Conservation (phyloP, 2,797 vertebrate genomes). For the Enteromius anoplus region DNA sequence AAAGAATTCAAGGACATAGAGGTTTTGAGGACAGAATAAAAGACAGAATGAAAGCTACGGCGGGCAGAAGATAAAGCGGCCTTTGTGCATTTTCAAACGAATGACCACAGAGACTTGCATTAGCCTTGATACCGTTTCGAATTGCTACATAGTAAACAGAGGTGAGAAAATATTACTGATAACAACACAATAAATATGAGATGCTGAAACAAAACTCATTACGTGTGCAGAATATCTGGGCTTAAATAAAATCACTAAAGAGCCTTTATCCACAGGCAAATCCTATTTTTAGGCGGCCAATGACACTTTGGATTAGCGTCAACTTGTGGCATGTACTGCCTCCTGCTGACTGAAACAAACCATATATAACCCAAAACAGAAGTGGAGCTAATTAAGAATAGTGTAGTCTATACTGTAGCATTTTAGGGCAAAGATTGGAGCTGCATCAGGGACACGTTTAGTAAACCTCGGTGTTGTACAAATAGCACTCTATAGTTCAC, state of each 20-base stretch:
- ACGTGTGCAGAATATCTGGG: constrained; percentile 38
- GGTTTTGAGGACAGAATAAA: constrained; percentile 16
- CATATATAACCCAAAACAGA: not conserved
- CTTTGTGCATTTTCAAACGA: constrained; percentile 39
- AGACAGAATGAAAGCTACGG: constrained; percentile 23
- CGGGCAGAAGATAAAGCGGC: constrained; percentile 24
- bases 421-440: not conserved
- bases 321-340: constrained; percentile 68
- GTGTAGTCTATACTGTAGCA: not conserved
- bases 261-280: constrained; percentile 53
- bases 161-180: not conserved
- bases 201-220: constrained; percentile 39
- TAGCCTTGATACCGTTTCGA: not conserved
- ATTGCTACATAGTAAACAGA: constrained; percentile 18
- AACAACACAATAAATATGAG: constrained; percentile 13
- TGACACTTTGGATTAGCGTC: constrained; percentile 63
- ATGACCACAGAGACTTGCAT: constrained; percentile 12
- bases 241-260: constrained; percentile 59
- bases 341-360: constrained; percentile 66
- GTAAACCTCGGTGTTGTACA: not conserved
- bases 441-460: not conserved
- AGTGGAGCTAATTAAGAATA: not conserved
- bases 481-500: not conserved
- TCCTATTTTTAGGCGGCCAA: constrained; percentile 67
- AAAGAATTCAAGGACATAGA: constrained; percentile 26